phyloP scores from a whole-genome alignment of 2,888 invertebrate species.

The Sphaerophoria taeniata region DNA sequence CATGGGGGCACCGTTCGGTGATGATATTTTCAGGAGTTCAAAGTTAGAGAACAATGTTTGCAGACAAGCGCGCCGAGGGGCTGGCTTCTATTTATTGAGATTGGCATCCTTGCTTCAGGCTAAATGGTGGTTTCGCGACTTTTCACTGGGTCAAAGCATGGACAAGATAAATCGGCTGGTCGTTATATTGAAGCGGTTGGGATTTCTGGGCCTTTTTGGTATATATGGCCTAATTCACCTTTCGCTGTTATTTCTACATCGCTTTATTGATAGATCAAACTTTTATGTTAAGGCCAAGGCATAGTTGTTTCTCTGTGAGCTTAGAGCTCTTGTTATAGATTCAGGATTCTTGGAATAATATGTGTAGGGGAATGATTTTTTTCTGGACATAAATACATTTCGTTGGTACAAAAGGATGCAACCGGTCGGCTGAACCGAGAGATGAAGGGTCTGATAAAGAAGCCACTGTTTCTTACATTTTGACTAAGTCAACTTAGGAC shows the following conservation, averaged over 20 bases:
- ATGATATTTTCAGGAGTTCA: neutral
- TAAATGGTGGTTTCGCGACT: slow-evolving; percentile 42
- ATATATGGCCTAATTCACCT: slow-evolving; percentile 64
- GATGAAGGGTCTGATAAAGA: too few relatives aligned
- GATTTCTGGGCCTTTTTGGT: slow-evolving; percentile 46
- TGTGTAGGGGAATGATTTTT: too few relatives aligned
- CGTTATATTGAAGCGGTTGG: neutral
- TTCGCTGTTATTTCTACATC: slow-evolving; percentile 56
- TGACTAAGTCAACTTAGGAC: too few relatives aligned
- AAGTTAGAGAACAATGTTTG: neutral
- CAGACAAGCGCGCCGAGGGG: neutral
- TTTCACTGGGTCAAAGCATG: slow-evolving; percentile 15
- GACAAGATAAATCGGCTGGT: neutral
- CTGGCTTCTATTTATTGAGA: slow-evolving; percentile 9
- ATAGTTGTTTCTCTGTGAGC: neutral
- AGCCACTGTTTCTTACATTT: too few relatives aligned
- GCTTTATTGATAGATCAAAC: slow-evolving; percentile 10
- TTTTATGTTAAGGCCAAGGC: neutral
- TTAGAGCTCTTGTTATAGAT: slow-evolving; percentile 55
- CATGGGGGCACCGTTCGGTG: too few relatives aligned
- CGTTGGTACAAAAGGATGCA: too few relatives aligned
- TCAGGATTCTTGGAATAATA: neutral
- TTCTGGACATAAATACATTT: too few relatives aligned
- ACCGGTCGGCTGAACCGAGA: too few relatives aligned
- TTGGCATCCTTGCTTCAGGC: slow-evolving; percentile 43